These are phyloP conservation scores for Pholis gunnellus DNA, from an alignment of 2,113 vertebrate species.

Conservation along the genomic window DNA sequence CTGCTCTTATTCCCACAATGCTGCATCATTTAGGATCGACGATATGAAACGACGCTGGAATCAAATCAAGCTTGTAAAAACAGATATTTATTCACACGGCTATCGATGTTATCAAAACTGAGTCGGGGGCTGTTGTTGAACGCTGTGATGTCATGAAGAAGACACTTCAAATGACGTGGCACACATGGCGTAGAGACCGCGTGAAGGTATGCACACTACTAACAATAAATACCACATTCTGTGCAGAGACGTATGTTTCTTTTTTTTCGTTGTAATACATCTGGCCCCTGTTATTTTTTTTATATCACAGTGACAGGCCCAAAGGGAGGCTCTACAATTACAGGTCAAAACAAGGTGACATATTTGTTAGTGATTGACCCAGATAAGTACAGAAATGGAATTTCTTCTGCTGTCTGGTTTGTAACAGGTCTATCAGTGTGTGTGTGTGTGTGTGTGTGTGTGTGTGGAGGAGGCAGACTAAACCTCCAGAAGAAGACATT, in stretches of 20 bases:
- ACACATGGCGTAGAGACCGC: conserved; percentile 31
- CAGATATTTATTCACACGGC: conserved; percentile 23
- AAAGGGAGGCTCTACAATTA: conserved; percentile 24
- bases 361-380: conserved; percentile 48
- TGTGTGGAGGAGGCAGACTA: conserved; percentile 11
- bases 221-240: conserved; percentile 40
- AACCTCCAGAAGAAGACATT: conserved; percentile 47
- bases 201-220: conserved; percentile 45
- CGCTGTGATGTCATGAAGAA: conserved; percentile 52
- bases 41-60: conserved; percentile 21
- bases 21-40: conserved; percentile 15
- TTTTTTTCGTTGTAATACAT: conserved; percentile 12
- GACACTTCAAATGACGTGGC: conserved; percentile 6
- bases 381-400: conserved; percentile 47
- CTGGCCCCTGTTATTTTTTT: conserved; percentile 10
- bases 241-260: conserved; percentile 7
- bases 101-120: conserved; percentile 11
- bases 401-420: conserved; percentile 37
- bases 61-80: not conserved
- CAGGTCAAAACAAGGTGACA: conserved; percentile 58
- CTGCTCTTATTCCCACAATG: conserved; percentile 23
- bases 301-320: conserved; percentile 21
- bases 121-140: not conserved
- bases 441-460: not conserved
- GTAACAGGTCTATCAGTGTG: conserved; percentile 35